Conservation (phyloP, 2,888 invertebrate genomes). For the Dendrolimus pini region DNA sequence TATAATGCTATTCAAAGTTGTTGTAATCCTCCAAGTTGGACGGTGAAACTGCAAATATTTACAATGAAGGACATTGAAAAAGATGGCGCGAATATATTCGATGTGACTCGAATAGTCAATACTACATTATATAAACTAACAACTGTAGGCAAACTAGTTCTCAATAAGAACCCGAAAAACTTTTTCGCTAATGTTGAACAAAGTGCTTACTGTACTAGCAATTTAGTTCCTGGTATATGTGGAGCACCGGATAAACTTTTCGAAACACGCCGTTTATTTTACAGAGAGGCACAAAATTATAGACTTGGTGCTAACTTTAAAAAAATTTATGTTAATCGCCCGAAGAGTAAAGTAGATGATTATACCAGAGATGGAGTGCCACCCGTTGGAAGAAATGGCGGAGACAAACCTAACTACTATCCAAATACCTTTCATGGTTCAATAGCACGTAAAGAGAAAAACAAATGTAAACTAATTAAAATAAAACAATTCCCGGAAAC, state of each 20-base stretch:
- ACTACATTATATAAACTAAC: slow-evolving; percentile 86
- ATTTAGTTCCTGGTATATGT: slow-evolving; percentile 92
- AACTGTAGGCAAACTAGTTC: slow-evolving; percentile 86
- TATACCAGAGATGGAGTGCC: slow-evolving; percentile 92
- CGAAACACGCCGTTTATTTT: slow-evolving; percentile 87
- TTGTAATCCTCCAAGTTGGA: slow-evolving; percentile 84
- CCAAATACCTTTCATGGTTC: slow-evolving; percentile 96
- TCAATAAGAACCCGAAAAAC: slow-evolving; percentile 91
- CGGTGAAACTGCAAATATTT: slow-evolving; percentile 88
- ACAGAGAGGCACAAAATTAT: slow-evolving; percentile 89
- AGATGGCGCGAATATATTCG: slow-evolving; percentile 90
- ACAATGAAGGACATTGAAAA: slow-evolving; percentile 86
- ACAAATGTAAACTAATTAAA: slow-evolving; percentile 68
- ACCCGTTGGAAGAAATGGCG: slow-evolving; percentile 85
- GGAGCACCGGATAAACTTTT: slow-evolving; percentile 94
- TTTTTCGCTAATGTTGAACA: slow-evolving; percentile 96
- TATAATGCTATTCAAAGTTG: slow-evolving; percentile 88
- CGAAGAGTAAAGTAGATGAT: slow-evolving; percentile 78
- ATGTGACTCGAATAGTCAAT: slow-evolving; percentile 84
- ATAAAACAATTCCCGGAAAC: slow-evolving; percentile 80
- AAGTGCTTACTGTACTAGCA: slow-evolving; percentile 89
- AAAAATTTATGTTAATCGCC: slow-evolving; percentile 95
- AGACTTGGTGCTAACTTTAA: slow-evolving; percentile 93
- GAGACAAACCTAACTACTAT: slow-evolving; percentile 93
- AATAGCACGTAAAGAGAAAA: slow-evolving; percentile 77